Evolutionary conservation across 2,113 vertebrate species (phyloP), one percentile per base, ranked within the genome.

Genomic region (Labrus mixtus): DNA sequence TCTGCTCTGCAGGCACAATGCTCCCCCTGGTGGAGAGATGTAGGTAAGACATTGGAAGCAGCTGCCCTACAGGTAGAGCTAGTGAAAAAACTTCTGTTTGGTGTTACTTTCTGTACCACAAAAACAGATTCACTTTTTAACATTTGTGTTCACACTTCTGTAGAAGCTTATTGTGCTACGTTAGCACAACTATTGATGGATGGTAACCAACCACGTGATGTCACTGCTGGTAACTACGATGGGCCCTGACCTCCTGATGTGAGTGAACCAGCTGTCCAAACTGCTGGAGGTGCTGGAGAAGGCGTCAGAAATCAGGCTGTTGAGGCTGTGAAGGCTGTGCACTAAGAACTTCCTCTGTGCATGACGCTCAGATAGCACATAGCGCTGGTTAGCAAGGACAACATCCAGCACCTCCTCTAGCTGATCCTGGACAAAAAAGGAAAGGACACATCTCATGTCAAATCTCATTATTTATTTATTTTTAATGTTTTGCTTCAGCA

Each of bases 371-470:
- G 89, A 85, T 13, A 95, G 87, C 66, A 91, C 75, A 22, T 79
- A 90, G 41, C 94, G 93, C 86, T 94, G 92, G 79, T 94, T 94
- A 59, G 94, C 94, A 50, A 94, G 70, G 29, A 93, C 87, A 45
- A 93, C 87, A 68, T 95, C 94, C 62, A 95, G 88, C 41, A 94
- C 90, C 53, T 94, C 93, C 71, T 95, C 95, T 10, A 95, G 83
- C 64, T 91, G 92, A 65, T 93, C 93, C 95, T 95, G 59, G 22
- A 54, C 20, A 73, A 16, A 50, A 23, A 41, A 6, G 13, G 68
- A 33, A 45, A 59, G 11, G 33, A 50, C 22, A 8, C 10, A n/a
- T 19, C 25, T 25, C 29, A 33, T 33, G 3, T 33, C n/a, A n/a
- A n/a, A n/a, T n/a, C n/a, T n/a, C n/a, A n/a, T n/a, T n/a, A n/a